These are phyloP conservation scores for Agrotis puta DNA, from an alignment of 2,888 invertebrate species.

Conservation along the genomic window DNA sequence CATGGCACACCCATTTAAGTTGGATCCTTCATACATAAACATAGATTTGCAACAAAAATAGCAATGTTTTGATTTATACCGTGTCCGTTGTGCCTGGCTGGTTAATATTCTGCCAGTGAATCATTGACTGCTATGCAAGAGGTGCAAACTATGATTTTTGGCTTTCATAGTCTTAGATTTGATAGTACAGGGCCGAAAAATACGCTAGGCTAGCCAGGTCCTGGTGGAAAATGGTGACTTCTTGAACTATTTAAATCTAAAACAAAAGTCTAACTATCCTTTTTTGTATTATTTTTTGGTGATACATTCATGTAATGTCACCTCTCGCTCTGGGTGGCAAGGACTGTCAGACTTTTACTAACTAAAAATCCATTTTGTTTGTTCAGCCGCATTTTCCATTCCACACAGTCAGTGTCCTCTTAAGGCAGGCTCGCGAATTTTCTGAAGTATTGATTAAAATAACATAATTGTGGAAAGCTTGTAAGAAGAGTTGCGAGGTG, in stretches of 20 bases:
- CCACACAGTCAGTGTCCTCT: too few species aligned
- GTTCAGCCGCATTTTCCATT: too few species aligned
- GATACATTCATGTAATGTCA: too few species aligned
- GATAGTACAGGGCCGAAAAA: too few species aligned
- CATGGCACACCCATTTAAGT: conserved; percentile 26
- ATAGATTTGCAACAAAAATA: conserved; percentile 52
- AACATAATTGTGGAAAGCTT: not conserved
- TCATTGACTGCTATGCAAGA: conserved; percentile 3
- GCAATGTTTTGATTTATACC: conserved; percentile 28
- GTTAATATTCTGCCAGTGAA: conserved; percentile 44
- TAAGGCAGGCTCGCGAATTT: too few species aligned
- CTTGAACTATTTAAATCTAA: not conserved
- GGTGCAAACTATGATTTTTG: not conserved
- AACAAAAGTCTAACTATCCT: not conserved
- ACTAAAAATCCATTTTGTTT: too few species aligned
- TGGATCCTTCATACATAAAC: conserved; percentile 42
- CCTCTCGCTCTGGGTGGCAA: too few species aligned
- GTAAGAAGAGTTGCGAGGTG: not conserved
- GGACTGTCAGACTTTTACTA: too few species aligned
- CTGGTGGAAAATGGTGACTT: not conserved
- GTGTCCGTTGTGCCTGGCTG: conserved; percentile 21
- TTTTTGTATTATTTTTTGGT: too few species aligned
- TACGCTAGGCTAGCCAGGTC: too few species aligned
- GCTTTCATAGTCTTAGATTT: not conserved
- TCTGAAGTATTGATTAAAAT: too few species aligned